Evolutionary conservation across 2,888 invertebrate species (phyloP), one percentile per base, ranked within the genome.

Genomic region (Poecilus cupreus): DNA sequence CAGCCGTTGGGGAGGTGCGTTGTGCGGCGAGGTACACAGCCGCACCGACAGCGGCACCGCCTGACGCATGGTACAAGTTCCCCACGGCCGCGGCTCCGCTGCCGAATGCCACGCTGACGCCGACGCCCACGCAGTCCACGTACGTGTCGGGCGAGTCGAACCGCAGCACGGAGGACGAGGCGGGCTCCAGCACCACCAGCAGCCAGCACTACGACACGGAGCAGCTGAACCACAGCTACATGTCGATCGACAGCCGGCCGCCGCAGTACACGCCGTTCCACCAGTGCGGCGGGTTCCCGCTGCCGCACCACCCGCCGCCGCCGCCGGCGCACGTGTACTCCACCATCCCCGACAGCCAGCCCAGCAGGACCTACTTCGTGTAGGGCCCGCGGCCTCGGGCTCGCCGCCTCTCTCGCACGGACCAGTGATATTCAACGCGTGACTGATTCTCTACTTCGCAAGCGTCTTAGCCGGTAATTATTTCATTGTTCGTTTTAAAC

Each of bases 21-120:
- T 87, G 92, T 90, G 85, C 90, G 89, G 85, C 91, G 88, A 88
- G 92, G 88, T 95, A 95, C 87, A 94, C 94, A 60, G 93, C 94
- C 51, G 94, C 94, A 75, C 94, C 95, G 74, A 94, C 94, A 83
- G 92, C 93, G 81, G 94, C 94, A 83, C 93, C 93, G 81, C 92
- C 93, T 64, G 94, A 94, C 86, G 91, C 92, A 84, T 94, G 94
- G 94, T 94, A 93, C 88, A 94, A 94, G 89, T 93, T 54, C 22
- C 54, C 54, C 5, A 22, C 18, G 20, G 18, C 54, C 10, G 22
- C 20, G 54, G 20, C 6, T 3, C 2, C 22, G 54, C 54, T 54
- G 10, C 92, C 85, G 91, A 86, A 90, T 89, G 83, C 91, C 89
- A 88, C 91, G 24, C 84, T 89, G 89, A 90, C 92, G 89, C 90